Conservation (phyloP, 2,888 invertebrate species). For the Arge pagana region DNA sequence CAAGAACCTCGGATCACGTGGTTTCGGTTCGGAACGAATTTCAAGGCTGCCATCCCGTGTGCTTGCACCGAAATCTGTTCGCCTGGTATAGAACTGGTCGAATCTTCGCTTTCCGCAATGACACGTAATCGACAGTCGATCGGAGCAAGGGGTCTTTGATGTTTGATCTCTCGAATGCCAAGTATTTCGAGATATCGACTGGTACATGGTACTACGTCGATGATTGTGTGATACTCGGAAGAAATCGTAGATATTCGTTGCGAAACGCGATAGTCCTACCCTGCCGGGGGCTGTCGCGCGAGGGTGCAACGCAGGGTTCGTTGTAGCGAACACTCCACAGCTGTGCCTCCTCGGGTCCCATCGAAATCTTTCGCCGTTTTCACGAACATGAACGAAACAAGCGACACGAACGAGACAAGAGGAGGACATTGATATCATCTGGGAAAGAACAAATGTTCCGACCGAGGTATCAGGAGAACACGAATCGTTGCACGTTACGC, state of each 20-base stretch:
- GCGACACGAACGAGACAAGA: too few relatives aligned
- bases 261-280: too few relatives aligned
- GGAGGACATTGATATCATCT: too few relatives aligned
- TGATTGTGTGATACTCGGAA: too few relatives aligned
- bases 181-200: constrained; percentile 5
- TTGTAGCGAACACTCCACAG: too few relatives aligned
- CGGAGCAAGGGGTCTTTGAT: constrained; percentile 22
- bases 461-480: constrained; percentile 1
- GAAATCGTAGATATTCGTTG: too few relatives aligned
- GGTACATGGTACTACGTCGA: constrained; percentile 6
- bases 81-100: constrained; percentile 57
- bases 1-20: constrained; percentile 56
- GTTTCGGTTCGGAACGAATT: constrained; percentile 36
- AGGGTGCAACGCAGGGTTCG: too few relatives aligned
- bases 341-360: too few relatives aligned
- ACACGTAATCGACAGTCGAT: constrained; percentile 56
- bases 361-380: too few relatives aligned
- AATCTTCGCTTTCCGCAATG: constrained; percentile 56
- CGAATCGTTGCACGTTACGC: too few relatives aligned
- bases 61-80: constrained; percentile 43
- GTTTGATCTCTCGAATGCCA: constrained; percentile 25
- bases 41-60: constrained; percentile 1
- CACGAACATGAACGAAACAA: too few relatives aligned
- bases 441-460: constrained; percentile 10
- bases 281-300: too few relatives aligned